Conservation (phyloP, 2,113 vertebrate genomes). For the Nesoenas mayeri region DNA sequence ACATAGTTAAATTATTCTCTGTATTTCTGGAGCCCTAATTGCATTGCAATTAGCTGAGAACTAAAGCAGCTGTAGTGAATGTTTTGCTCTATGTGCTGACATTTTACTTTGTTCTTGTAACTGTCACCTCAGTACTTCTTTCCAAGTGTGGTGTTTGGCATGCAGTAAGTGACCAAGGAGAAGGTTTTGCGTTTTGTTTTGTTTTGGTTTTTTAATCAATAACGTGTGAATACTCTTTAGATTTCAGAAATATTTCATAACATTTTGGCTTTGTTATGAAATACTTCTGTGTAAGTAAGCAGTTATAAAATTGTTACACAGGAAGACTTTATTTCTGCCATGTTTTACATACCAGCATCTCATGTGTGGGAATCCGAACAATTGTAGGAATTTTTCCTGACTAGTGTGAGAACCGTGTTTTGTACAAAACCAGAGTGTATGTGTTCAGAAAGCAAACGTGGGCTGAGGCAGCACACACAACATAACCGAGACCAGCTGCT, state of each 20-base stretch:
- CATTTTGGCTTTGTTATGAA: neutral
- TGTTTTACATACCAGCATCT: neutral
- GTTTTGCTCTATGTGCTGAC: neutral
- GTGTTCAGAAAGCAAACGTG: fast-evolving
- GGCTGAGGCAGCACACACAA: fast-evolving
- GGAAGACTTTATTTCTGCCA: neutral
- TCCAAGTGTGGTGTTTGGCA: neutral
- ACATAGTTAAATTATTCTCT: neutral
- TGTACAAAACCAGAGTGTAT: neutral
- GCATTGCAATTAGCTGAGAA: neutral
- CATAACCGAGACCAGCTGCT: neutral
- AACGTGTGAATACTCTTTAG: neutral
- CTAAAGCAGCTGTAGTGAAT: neutral
- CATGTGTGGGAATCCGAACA: neutral
- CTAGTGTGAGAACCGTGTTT: neutral
- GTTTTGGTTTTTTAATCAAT: neutral
- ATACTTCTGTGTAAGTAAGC: neutral
- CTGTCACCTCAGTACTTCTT: neutral
- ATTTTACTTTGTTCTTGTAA: neutral
- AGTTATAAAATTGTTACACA: neutral
- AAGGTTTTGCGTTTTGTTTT: fast-evolving
- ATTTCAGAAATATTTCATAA: neutral
- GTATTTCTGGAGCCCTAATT: neutral
- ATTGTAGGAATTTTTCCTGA: neutral
- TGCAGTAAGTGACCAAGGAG: neutral